Conservation (phyloP, 2,888 invertebrate species). For the Cantharis rufa region DNA sequence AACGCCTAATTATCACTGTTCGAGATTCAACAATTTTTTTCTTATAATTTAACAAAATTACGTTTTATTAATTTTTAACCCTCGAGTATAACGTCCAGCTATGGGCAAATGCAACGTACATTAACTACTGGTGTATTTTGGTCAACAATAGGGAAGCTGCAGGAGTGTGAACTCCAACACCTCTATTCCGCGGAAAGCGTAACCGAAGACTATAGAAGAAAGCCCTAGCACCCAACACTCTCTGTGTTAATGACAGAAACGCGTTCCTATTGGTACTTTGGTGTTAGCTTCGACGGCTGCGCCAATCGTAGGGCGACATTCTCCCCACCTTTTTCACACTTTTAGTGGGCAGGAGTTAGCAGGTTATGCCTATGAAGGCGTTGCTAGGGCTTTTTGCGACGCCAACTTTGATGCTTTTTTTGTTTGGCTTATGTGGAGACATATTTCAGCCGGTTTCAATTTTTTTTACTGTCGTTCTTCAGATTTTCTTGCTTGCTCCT, state of each 20-base stretch:
- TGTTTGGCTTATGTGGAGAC: conserved; percentile 35
- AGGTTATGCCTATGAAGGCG: conserved; percentile 55
- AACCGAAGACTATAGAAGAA: conserved; percentile 54
- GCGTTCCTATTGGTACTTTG: conserved; percentile 51
- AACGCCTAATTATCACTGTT: not conserved
- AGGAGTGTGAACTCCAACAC: conserved; percentile 52
- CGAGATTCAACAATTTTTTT: not conserved
- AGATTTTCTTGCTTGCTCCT: conserved; percentile 16
- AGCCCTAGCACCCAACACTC: conserved; percentile 50
- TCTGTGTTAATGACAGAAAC: conserved; percentile 58
- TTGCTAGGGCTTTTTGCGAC: conserved; percentile 53
- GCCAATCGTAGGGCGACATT: conserved; percentile 55
- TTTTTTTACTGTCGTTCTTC: conserved; percentile 8
- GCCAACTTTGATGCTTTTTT: conserved; percentile 38
- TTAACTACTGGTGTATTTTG: not conserved
- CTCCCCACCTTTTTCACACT: conserved; percentile 57
- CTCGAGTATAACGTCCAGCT: not conserved
- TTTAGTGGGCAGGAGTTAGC: conserved; percentile 53
- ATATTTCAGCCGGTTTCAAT: conserved; percentile 31
- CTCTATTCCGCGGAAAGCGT: conserved; percentile 53
- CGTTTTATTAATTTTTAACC: not conserved
- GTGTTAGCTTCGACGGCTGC: conserved; percentile 50
- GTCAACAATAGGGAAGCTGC: conserved; percentile 29
- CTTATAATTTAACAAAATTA: not conserved
- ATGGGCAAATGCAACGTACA: not conserved